Conservation (phyloP, 2,113 vertebrate species). For the Callocephalon fimbriatum region DNA sequence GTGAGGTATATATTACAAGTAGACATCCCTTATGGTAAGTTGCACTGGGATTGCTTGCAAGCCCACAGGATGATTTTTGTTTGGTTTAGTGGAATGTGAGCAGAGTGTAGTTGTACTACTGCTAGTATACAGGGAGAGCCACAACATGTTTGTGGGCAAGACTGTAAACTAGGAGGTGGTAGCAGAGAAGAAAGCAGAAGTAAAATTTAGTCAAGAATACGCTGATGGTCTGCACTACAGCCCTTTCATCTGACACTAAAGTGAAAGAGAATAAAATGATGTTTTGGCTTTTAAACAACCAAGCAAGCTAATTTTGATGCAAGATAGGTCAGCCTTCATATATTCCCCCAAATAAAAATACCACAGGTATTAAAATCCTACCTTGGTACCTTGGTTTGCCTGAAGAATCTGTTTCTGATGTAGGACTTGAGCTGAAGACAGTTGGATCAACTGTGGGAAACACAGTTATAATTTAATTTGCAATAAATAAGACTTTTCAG, state of each 20-base stretch:
- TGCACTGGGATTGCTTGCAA: not conserved
- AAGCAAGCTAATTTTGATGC: not conserved
- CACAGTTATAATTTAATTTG: not conserved
- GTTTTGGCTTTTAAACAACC: not conserved
- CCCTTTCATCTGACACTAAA: not conserved
- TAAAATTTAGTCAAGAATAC: not conserved
- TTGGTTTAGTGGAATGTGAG: not conserved
- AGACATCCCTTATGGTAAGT: not conserved
- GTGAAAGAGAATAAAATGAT: not conserved
- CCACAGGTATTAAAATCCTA: conserved; percentile 63
- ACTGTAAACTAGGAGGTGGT: not conserved
- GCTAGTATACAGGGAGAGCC: not conserved
- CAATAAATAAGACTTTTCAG: not conserved
- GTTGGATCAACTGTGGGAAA: conserved; percentile 80
- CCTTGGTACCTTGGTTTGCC: conserved; percentile 91
- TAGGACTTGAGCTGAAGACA: conserved; percentile 88
- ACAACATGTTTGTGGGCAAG: not conserved
- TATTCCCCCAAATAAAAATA: not conserved
- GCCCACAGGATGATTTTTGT: not conserved
- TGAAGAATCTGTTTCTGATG: conserved; percentile 89
- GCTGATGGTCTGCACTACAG: not conserved
- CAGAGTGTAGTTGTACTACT: not conserved
- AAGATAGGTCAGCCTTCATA: not conserved
- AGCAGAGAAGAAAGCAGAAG: not conserved
- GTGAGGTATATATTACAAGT: not conserved